Base-by-base conservation (phyloP, 2,797 vertebrate genomes). In the Sebastes hopkinsi region DNA sequence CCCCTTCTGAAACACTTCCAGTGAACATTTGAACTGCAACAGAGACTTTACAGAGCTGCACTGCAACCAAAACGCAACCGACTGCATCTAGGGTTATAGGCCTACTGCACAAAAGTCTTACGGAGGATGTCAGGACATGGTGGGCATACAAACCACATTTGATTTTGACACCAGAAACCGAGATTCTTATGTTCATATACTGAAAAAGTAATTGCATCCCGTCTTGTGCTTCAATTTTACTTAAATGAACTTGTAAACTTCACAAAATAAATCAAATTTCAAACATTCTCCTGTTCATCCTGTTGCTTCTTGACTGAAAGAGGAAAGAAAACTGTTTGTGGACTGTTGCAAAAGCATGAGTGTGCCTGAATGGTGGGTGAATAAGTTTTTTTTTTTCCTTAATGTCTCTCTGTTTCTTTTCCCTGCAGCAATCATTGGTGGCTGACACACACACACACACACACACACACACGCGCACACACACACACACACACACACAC, bases 401-500 rank as follows among this genome's bases (percentile, higher is more conserved):
- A 56, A 75, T 22, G 10, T 54, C 10, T 71, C 13, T 3, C 10
- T 46, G 32, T 66, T 69, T 64, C 11, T 71, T 60, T 23, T 60
- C 30, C 23, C 58, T 29, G 55, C 36, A 64, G 54, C 60, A 71
- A 64, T 58, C 62, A 72, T 38, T 62, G 32, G 25, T 38, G 61
- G 22, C 42, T 71, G 46, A 67, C 29, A 67, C 38, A 29, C 42
- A 71, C 54, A 38, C 52, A 16, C 66, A 27, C 27, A 27, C 25
- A 27, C 27, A 27, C 27, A 27, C 5, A 27, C 4, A 4, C 25
- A 27, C n/a, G n/a, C n/a, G n/a, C 27, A 30, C 20, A 69, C 58
- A 79, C 38, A 74, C 20, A 75, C 30, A 79, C 38, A 75, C 20
- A 75, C 14, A 23, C 54, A 22, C 54, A 20, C 59, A 70, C 38